Evolutionary conservation across 2,888 invertebrate species (phyloP).

Genomic region (Hyppa rectilinea): DNA sequence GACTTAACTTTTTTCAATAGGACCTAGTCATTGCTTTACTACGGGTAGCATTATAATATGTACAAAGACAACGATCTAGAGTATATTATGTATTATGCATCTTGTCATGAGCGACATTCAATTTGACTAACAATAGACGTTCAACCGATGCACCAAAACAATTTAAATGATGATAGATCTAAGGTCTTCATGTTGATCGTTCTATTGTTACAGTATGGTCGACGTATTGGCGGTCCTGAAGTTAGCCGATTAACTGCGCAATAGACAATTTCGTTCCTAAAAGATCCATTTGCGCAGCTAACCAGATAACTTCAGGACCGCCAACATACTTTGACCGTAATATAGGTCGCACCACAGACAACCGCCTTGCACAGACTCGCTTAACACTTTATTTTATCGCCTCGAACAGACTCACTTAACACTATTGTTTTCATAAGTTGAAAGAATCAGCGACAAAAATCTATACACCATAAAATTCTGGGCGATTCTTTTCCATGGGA

Average conservation of each 20-base stretch:
- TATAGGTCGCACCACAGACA: background rate
- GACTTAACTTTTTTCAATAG: background rate
- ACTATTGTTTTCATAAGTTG: constrained; percentile 20
- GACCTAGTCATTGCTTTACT: background rate
- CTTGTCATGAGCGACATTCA: background rate
- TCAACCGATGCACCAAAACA: constrained; percentile 1
- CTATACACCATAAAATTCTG: background rate
- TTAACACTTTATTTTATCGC: background rate
- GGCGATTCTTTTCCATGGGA: background rate
- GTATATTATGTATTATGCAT: constrained; percentile 7
- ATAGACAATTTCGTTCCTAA: too few relatives aligned
- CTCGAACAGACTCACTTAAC: background rate
- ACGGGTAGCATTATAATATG: background rate
- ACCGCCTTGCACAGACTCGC: background rate
- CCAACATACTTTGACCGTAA: too few relatives aligned
- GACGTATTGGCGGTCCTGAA: too few relatives aligned
- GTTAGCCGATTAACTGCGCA: too few relatives aligned
- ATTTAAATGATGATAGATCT: constrained; percentile 3
- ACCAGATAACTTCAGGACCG: too few relatives aligned
- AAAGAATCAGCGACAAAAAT: background rate
- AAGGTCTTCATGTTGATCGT: constrained; percentile 1
- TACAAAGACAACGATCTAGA: background rate
- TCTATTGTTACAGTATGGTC: too few relatives aligned
- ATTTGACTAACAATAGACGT: constrained; percentile 8
- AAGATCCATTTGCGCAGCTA: too few relatives aligned